Evolutionary conservation across 2,797 vertebrate species (phyloP).

Genomic region (Heterohyrax brucei): DNA sequence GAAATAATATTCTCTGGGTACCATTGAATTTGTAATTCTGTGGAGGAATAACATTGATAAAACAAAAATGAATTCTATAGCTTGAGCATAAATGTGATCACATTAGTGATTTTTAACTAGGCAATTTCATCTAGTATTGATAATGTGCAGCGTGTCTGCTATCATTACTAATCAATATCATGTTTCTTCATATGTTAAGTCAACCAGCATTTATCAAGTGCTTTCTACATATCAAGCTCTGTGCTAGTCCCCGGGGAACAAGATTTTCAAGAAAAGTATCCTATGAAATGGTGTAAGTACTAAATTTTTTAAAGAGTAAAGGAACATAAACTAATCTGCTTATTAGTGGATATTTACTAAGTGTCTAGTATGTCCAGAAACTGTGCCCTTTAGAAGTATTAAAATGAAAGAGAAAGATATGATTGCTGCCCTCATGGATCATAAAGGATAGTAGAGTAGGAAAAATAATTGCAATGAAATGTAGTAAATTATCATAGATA

Average conservation of each 20-base stretch:
- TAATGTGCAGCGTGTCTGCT: background rate
- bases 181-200: background rate
- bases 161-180: background rate
- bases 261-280: slow-evolving; percentile 24
- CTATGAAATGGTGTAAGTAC: background rate
- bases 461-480: background rate
- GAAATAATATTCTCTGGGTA: slow-evolving; percentile 65
- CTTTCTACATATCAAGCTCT: background rate
- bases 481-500: slow-evolving; percentile 8
- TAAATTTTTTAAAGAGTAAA: slow-evolving; percentile 20
- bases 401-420: slow-evolving; percentile 17
- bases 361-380: background rate
- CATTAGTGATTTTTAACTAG: background rate
- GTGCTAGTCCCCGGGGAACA: background rate
- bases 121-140: background rate
- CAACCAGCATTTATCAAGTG: slow-evolving; percentile 20
- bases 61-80: slow-evolving; percentile 7
- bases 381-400: slow-evolving; percentile 8
- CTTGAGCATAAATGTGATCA: slow-evolving; percentile 16
- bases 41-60: slow-evolving; percentile 2
- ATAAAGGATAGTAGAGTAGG: background rate
- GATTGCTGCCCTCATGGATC: background rate
- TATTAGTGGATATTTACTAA: background rate
- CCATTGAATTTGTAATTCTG: slow-evolving; percentile 39
- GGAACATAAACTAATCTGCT: background rate